Evolutionary conservation across 2,797 vertebrate species (phyloP).

Genomic region (Syncerus caffer): DNA sequence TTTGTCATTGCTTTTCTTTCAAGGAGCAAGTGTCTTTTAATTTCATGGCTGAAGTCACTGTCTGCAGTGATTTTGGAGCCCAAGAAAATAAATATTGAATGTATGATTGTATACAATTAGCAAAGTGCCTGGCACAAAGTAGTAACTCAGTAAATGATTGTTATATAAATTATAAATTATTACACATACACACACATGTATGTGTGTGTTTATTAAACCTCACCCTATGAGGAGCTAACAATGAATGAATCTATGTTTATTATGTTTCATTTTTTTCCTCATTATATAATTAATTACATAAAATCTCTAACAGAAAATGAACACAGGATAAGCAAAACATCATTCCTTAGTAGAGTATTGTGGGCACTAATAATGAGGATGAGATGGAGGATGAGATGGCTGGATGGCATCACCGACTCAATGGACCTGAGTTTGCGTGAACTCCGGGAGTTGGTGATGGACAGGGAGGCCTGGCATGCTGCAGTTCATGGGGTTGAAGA

Average conservation of each 20-base stretch:
- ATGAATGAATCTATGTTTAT: not conserved
- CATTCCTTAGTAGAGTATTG: conserved; percentile 55
- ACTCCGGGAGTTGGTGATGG: too few relatives aligned
- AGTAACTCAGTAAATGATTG: not conserved
- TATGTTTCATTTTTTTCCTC: not conserved
- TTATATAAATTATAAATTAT: not conserved
- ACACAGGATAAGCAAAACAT: conserved; percentile 71
- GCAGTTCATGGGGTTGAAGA: too few relatives aligned
- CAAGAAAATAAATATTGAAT: not conserved
- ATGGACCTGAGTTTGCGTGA: too few relatives aligned
- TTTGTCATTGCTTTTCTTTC: not conserved
- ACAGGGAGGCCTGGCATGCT: too few relatives aligned
- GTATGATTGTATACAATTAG: not conserved
- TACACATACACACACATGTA: not conserved
- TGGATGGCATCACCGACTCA: too few relatives aligned
- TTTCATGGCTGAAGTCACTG: not conserved
- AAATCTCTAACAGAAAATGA: conserved; percentile 56
- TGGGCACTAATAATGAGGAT: conserved; percentile 21
- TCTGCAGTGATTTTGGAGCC: not conserved
- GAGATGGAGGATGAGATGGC: too few relatives aligned
- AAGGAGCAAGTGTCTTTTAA: not conserved
- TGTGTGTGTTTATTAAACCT: not conserved
- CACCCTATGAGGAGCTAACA: not conserved
- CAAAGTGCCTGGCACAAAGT: not conserved
- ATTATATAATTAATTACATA: not conserved